phyloP scores from a whole-genome alignment of 2,797 vertebrate species.

The Poeciliopsis gracilis region DNA sequence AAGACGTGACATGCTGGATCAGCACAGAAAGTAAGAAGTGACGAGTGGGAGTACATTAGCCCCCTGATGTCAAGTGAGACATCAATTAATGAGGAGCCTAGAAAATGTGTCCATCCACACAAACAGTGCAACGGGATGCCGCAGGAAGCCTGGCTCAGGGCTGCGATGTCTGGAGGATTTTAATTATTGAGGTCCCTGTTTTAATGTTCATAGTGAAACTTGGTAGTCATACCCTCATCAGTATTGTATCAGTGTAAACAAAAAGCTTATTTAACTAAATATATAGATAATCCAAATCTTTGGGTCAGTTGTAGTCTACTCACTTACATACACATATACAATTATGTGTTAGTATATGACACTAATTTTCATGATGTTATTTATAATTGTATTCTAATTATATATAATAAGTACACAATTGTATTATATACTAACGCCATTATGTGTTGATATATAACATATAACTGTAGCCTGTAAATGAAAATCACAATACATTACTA shows the following conservation, averaged over 20 bases:
- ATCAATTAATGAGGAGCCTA: conserved; percentile 79
- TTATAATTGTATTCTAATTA: no score
- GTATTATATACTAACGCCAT: no score
- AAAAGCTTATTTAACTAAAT: not conserved
- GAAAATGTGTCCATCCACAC: conserved; percentile 73
- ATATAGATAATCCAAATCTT: no score
- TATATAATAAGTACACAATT: no score
- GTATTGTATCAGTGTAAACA: conserved; percentile 2
- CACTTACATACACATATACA: no score
- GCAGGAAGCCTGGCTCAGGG: conserved; percentile 47
- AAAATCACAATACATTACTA: not conserved
- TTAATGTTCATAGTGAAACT: conserved; percentile 46
- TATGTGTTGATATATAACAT: no score
- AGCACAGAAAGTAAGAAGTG: conserved; percentile 43
- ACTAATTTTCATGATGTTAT: no score
- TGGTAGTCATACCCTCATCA: conserved; percentile 16
- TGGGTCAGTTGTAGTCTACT: no score
- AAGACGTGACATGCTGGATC: conserved; percentile 39
- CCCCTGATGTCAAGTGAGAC: conserved; percentile 63
- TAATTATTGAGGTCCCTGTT: conserved; percentile 75
- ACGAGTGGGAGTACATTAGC: conserved; percentile 74
- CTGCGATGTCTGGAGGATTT: conserved; percentile 62
- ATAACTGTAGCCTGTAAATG: not conserved
- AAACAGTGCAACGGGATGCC: conserved; percentile 61
- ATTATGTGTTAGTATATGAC: no score